A percentile compares a stretch with the other conserved stretches of the same genome.
phyloP scores from a whole-genome alignment of 2,113 vertebrate genomes.

The Physeter macrocephalus region DNA sequence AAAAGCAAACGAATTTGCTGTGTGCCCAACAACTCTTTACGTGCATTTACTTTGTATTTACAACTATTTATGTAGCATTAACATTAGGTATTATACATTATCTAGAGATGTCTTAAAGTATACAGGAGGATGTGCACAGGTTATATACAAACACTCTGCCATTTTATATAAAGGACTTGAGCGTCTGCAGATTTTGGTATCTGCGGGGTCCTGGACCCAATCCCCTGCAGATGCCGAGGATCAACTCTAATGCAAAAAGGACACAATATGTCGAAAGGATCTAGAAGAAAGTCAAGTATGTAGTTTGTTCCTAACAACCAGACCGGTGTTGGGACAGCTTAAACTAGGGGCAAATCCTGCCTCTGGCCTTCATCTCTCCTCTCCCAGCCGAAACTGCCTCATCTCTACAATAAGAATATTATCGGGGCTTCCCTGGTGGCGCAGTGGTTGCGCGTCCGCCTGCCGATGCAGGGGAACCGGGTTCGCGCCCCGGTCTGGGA shows the following conservation, averaged over 20 bases:
- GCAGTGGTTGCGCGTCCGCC: no score
- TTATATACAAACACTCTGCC: neutral
- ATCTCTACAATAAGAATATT: neutral
- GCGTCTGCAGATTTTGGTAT: neutral
- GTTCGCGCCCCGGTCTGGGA: no score
- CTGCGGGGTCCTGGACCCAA: neutral
- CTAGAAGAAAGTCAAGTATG: neutral
- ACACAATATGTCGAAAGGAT: neutral
- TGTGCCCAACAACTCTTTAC: neutral
- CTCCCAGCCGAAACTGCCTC: neutral
- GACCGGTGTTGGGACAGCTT: neutral
- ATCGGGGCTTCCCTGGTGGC: neutral
- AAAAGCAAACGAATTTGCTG: neutral
- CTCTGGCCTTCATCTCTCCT: neutral
- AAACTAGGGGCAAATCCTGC: neutral
- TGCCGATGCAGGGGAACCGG: no score
- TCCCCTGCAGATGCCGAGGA: fast-evolving
- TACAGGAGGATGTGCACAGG: neutral
- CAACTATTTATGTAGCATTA: neutral
- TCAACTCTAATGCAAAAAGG: neutral
- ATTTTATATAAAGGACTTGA: neutral
- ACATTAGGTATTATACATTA: neutral
- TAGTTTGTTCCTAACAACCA: neutral
- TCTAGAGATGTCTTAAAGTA: neutral
- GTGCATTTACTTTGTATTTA: neutral